phyloP scores from a whole-genome alignment of 2,113 vertebrate genomes.

The Rhipidura dahli region DNA sequence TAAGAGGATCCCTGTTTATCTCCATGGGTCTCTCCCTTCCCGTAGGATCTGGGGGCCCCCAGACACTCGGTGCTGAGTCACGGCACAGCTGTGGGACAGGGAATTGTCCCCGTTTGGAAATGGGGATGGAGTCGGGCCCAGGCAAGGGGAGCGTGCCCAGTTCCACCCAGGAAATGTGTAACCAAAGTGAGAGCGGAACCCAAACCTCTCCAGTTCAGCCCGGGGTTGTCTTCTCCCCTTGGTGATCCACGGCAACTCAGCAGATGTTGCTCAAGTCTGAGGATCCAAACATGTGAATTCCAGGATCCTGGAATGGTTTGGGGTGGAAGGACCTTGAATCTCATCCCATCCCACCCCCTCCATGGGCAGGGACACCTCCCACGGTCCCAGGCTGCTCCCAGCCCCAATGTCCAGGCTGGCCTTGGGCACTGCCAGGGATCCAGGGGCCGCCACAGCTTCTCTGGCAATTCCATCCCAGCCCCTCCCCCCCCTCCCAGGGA shows the following conservation, averaged over 20 bases:
- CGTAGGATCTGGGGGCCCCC: not conserved
- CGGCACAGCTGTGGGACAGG: not conserved
- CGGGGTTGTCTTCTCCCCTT: not conserved
- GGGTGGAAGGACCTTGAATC: not conserved
- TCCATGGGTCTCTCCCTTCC: not conserved
- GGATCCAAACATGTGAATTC: accelerated
- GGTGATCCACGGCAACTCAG: accelerated
- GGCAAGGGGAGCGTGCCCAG: not conserved
- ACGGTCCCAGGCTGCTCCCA: not conserved
- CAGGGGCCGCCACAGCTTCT: not conserved
- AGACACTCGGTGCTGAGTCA: not conserved
- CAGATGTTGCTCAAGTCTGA: not conserved
- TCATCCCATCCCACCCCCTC: accelerated
- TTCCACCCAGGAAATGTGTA: conserved; percentile 40
- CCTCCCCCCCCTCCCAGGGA: not conserved
- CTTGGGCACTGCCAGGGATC: not conserved
- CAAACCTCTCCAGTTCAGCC: not conserved
- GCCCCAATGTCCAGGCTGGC: not conserved
- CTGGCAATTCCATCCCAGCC: not conserved
- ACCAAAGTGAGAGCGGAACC: not conserved
- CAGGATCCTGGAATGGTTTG: not conserved
- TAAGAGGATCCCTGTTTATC: not conserved
- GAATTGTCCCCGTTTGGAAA: not conserved
- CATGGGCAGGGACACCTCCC: not conserved
- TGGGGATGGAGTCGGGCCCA: accelerated